Conservation (phyloP, 2,888 invertebrate genomes). For the Limenitis camilla region DNA sequence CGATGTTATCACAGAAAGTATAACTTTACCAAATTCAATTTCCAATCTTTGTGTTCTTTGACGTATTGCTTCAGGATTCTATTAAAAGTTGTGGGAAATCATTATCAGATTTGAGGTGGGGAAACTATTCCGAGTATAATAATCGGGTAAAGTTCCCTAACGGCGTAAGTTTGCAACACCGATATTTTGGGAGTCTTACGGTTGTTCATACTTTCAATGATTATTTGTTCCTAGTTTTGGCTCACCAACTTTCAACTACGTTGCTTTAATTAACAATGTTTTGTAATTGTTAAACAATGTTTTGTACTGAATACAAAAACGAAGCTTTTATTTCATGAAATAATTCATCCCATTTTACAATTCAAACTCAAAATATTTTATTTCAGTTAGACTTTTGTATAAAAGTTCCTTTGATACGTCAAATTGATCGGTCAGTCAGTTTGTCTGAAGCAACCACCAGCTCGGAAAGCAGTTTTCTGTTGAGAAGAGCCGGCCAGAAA, state of each 20-base stretch:
- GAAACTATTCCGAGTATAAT: slow-evolving; percentile 28
- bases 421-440: too few relatives aligned
- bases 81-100: slow-evolving; percentile 48
- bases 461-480: too few relatives aligned
- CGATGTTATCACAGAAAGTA: neutral
- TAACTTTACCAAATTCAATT: slow-evolving; percentile 11
- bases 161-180: slow-evolving; percentile 25
- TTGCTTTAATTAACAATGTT: slow-evolving; percentile 1
- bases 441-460: too few relatives aligned
- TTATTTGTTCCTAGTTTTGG: slow-evolving; percentile 10
- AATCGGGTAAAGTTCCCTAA: slow-evolving; percentile 27
- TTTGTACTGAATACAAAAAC: neutral
- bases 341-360: too few relatives aligned
- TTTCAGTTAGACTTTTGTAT: too few relatives aligned
- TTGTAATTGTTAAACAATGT: neutral
- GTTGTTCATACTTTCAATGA: slow-evolving; percentile 14
- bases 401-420: too few relatives aligned
- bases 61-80: slow-evolving; percentile 21
- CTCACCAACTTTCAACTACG: slow-evolving; percentile 3
- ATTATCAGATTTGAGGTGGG: slow-evolving; percentile 34
- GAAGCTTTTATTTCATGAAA: neutral
- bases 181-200: slow-evolving; percentile 19
- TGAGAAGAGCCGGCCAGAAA: too few relatives aligned
- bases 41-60: slow-evolving; percentile 12
- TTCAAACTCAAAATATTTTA: too few relatives aligned